Evolutionary conservation across 2,797 vertebrate species (phyloP), one percentile per base, ranked within the genome.

Genomic region (Denticeps clupeoides): DNA sequence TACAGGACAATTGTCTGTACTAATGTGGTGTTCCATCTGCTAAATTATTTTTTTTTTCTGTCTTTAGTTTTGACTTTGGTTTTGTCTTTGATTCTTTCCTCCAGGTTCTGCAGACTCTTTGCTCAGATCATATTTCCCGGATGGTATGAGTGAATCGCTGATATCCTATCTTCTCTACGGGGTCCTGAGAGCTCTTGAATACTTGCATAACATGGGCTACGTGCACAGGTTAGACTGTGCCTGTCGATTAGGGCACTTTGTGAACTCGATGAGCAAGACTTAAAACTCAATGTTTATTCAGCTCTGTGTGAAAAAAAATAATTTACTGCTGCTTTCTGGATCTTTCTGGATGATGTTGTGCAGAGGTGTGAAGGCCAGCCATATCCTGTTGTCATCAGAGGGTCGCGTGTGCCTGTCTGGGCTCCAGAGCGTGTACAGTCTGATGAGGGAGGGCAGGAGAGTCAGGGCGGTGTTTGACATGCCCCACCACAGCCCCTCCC

Each of bases 341-440:
- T n/a, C n/a, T n/a, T n/a, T n/a, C n/a, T n/a, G n/a, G n/a, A n/a
- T n/a, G n/a, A n/a, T n/a, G n/a, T n/a, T n/a, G n/a, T n/a, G 15
- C 79, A 98, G 94, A 70, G 91, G 89, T 62, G 80, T 99, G 78
- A 96, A 95, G 82, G 91, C 91, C 67, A 97, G 93, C 78, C 92
- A 97, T 54, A 90, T 99, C 79, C 81, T 99, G 71, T 85, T 99
- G 80, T 97, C 93, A 54, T 88, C 74, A 27, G 87, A 94, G 68
- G 94, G 93, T 5, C 80, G 80, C 12, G 92, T 98, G 75, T 91
- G 86, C 75, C 88, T 98, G 32, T 93, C 94, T 23, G 94, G 93
- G 51, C 82, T 99, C 55, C 87, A 87, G 74, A 87, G 88, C 53
- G 83, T 91, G 61, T 93, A 86, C 80, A 92, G 89, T 70, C 85